Base-by-base conservation (phyloP, 2,888 invertebrate genomes). In the Euproctis similis region DNA sequence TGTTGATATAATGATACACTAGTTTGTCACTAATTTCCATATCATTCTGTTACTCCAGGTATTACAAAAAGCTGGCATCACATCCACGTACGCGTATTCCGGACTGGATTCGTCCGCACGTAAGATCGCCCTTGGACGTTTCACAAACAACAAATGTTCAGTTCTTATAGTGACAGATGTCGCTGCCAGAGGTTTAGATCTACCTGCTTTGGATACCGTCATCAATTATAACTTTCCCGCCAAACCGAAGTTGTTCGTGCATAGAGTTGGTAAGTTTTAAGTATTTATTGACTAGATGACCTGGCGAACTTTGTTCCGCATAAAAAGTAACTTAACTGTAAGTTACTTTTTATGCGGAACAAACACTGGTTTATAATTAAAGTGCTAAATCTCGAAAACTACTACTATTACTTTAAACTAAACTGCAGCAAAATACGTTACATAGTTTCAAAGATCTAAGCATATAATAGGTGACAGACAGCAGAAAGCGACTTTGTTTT, bases 201-300 rank as follows among this genome's bases (percentile, higher is more conserved):
- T 99, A 54, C 99, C 99, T 0, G 89, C 94, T 36, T 76, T 99
- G 44, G 98, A 99, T 62, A 95, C 92, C 43, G 98, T 98, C 17
- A 93, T 99, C 30, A 99, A 99, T 72, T 94, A 92, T 57, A 94
- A 98, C 85, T 99, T 99, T 65, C 98, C 99, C 0, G 93, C 96
- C 0, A 98, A 96, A 68, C 90, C 97, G 0, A 99, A 99, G 75
- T 85, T 99, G 11, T 99, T 98, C 78, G 94, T 99, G 12, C 99
- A 99, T 78, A 88, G 99, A 87, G 99, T 98, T 36, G 98, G 98
- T 94, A 61, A 86, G 92, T 50, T 3, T 1, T 30, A 13, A 28
- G 9, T 5, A 16, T 23, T 4, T 16, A 13, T 8, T 23, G 2
- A n/a, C n/a, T n/a, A n/a, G n/a, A n/a, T n/a, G n/a, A n/a, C n/a